These are phyloP conservation scores for Agonopterix arenella DNA, from an alignment of 2,888 invertebrate genomes.

Conservation along the genomic window DNA sequence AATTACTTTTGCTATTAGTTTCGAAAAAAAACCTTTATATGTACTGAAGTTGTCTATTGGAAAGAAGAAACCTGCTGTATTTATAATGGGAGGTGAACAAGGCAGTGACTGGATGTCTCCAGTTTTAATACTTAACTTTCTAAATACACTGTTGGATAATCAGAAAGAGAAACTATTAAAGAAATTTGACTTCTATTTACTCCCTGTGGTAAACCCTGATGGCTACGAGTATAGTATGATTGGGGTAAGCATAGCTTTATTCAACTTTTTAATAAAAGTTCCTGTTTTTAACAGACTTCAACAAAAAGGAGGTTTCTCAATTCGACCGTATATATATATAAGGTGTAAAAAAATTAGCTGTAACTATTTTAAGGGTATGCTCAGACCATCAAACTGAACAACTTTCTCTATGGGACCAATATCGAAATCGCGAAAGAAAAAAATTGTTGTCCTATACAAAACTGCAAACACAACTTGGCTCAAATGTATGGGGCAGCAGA, in stretches of 20 bases:
- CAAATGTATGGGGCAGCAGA: too few relatives aligned
- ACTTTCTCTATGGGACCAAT: too few relatives aligned
- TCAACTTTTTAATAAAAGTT: too few relatives aligned
- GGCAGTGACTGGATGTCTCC: slow-evolving; percentile 56
- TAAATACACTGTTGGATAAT: slow-evolving; percentile 26
- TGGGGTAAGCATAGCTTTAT: slow-evolving; percentile 26
- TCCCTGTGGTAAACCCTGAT: slow-evolving; percentile 63
- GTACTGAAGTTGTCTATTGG: slow-evolving; percentile 38
- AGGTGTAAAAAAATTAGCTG: too few relatives aligned
- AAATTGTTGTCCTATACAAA: too few relatives aligned
- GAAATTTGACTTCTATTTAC: slow-evolving; percentile 47
- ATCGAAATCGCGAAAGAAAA: too few relatives aligned
- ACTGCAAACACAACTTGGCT: too few relatives aligned
- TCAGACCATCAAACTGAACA: too few relatives aligned
- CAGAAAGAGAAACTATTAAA: slow-evolving; percentile 16
- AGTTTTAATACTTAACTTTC: slow-evolving; percentile 41
- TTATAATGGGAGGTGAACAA: slow-evolving; percentile 56
- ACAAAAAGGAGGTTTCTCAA: too few relatives aligned
- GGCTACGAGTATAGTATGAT: slow-evolving; percentile 48
- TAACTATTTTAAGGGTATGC: too few relatives aligned
- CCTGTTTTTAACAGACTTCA: too few relatives aligned
- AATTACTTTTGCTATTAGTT: slow-evolving; percentile 24
- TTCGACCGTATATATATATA: too few relatives aligned
- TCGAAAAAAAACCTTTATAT: slow-evolving; percentile 43
- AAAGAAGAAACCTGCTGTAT: slow-evolving; percentile 32